Evolutionary conservation across 2,113 vertebrate species (phyloP), one percentile per base, ranked within the genome.

Genomic region (Solea senegalensis): DNA sequence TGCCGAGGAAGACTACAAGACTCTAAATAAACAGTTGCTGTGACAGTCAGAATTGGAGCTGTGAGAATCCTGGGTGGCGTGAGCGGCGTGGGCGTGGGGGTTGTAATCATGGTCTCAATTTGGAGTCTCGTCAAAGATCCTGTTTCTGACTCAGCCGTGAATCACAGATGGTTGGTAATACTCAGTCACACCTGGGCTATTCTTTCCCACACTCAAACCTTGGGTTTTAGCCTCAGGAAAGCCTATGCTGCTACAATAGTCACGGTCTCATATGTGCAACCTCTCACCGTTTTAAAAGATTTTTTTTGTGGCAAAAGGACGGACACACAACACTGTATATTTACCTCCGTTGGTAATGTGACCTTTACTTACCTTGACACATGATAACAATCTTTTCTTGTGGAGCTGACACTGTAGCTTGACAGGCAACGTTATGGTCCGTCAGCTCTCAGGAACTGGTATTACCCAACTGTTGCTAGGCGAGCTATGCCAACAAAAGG

Each of bases 141-240:
- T 88, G 86, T 69, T 86, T 57, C 68, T 88, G 86, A 88, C 80
- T 89, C 86, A 79, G 75, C 74, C 72, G 69, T 85, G 81, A 83
- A 43, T 85, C 79, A 84, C 9, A 40, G 55, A 28, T 49, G 48
- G 67, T 59, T 81, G 65, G 68, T 81, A 39, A 60, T 44, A 48
- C 74, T 59, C 56, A 44, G 63, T 64, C 71, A 81, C 86, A 81
- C 86, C 68, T 66, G 60, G 65, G 65, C 16, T 55, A 28, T 9
- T 58, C 40, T 58, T 13, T 51, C 64, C 73, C 65, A 77, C 55
- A 80, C 61, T 62, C 34, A 61, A 44, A 74, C 44, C 3, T 7
- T 78, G 79, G 86, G 76, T 83, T 78, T 84, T 49, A 54, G 65
- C 80, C 57, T 5, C 39, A 72, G 63, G 67, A 57, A 28, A 63